These are phyloP conservation scores for Oscheius sp. DNA, from an alignment of 2,888 invertebrate species.

Conservation along the genomic window DNA sequence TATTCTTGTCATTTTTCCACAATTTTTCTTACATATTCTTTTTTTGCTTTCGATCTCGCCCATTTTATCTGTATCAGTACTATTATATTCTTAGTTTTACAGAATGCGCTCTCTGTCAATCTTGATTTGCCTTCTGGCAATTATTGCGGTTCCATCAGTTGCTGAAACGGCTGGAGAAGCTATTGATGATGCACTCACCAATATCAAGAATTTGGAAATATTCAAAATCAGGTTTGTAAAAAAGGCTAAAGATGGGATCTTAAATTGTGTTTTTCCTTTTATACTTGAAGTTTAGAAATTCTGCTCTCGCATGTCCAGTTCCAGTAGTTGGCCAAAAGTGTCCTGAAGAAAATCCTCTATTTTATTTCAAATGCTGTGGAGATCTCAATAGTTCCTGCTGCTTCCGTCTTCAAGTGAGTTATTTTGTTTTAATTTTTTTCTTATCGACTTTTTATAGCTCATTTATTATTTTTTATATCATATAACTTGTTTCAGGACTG, in stretches of 20 bases:
- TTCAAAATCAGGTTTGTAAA: constrained; percentile 37
- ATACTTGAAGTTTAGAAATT: background rate
- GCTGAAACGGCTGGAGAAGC: constrained; percentile 31
- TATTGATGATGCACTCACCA: constrained; percentile 34
- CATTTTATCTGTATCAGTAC: too few relatives aligned
- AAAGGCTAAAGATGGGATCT: too few relatives aligned
- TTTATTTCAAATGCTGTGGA: constrained; percentile 71
- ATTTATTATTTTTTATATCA: background rate
- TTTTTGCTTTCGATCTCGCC: too few relatives aligned
- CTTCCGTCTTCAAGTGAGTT: constrained; percentile 65
- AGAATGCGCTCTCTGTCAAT: constrained; percentile 19
- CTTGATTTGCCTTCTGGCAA: background rate
- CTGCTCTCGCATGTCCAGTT: constrained; percentile 58
- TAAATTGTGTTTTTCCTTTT: too few relatives aligned
- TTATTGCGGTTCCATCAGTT: constrained; percentile 20
- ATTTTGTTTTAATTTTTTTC: background rate
- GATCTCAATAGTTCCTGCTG: constrained; percentile 66
- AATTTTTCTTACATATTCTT: too few relatives aligned
- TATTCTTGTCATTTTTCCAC: too few relatives aligned
- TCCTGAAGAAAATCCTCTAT: constrained; percentile 64
- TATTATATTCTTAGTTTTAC: background rate
- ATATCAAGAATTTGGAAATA: constrained; percentile 39
- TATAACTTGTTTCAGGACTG: constrained; percentile 46
- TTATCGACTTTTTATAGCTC: background rate
- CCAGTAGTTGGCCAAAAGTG: constrained; percentile 65